Percentiles rank a stretch among this genome's conserved stretches.
phyloP scores from a whole-genome alignment of 2,797 vertebrate species.

The Spea hammondii region DNA sequence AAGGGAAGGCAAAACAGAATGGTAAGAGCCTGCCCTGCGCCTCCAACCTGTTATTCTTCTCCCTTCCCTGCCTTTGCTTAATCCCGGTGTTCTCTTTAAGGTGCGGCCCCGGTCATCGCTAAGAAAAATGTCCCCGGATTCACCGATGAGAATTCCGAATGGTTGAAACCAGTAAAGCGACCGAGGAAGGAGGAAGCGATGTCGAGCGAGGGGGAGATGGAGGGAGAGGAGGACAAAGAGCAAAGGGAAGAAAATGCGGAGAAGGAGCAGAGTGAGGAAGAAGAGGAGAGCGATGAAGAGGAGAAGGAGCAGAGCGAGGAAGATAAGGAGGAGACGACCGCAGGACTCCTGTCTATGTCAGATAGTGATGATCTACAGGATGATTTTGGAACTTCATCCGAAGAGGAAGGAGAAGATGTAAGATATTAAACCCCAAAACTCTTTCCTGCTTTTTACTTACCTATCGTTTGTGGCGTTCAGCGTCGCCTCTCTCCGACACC shows the following conservation, averaged over 20 bases:
- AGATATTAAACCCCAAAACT: slow-evolving; percentile 57
- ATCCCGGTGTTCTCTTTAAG: neutral
- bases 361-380: slow-evolving; percentile 66
- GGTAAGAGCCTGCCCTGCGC: neutral
- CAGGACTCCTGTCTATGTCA: slow-evolving; percentile 19
- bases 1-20: slow-evolving; percentile 19
- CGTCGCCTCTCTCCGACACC: neutral
- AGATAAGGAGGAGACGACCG: slow-evolving; percentile 53
- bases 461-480: neutral
- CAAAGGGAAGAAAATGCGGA: slow-evolving; percentile 52
- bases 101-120: neutral
- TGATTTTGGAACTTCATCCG: slow-evolving; percentile 66
- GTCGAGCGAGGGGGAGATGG: slow-evolving; percentile 56
- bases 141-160: slow-evolving; percentile 66
- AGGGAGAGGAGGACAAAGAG: slow-evolving; percentile 55
- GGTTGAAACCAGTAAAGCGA: slow-evolving; percentile 73
- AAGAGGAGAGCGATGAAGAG: slow-evolving; percentile 56
- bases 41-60: too few species aligned
- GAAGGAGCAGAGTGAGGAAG: slow-evolving; percentile 29
- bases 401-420: slow-evolving; percentile 67
- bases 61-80: neutral
- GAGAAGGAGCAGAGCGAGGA: slow-evolving; percentile 50
- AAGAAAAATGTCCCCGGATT: slow-evolving; percentile 40
- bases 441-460: neutral
- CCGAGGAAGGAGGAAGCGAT: slow-evolving; percentile 55